Evolutionary conservation across 2,888 invertebrate genomes (phyloP), one percentile per base, ranked within the genome.

Genomic region (Xestia sexstrigata): DNA sequence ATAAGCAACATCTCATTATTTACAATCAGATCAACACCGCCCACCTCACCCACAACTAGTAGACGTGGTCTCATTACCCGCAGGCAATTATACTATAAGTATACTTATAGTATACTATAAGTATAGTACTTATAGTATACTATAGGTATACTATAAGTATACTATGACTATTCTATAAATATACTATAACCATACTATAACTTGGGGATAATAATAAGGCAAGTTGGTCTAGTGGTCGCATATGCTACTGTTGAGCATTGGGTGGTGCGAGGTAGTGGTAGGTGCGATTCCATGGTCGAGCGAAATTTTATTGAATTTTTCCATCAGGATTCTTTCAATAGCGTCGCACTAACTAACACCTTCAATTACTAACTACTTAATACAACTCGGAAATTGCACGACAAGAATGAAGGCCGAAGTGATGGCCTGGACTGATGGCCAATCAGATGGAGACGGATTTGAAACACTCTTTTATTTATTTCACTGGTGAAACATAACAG

Each of bases 291-390:
- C n/a, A 52, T 9, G 11, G 11, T n/a, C n/a, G n/a, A 52, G n/a
- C 1, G 52, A n/a, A 52, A 52, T 52, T 9, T n/a, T 52, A 52
- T 11, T n/a, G 4, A 0, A 11, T 11, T 52, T 52, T 52, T 23
- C n/a, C n/a, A 11, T 55, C 23, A n/a, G 9, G 8, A 0, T n/a
- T 23, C n/a, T 11, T 23, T 52, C 52, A 52, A 9, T 23, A n/a
- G 26, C 55, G 42, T 15, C 45, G n/a, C 73, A 2, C 79, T 3
- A 5, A 2, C 79, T 3, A 5, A 2, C 39, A 13, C 26, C 13
- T 42, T n/a, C 17, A 15, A 35, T 70, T 70, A 26, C 15, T 9
- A 63, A 80, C 26, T 63, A 63, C 13, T 62, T 63, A 63, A 9
- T 62, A 30, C 1, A 63, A 71, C 39, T 55, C 45, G 20, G 11